These are phyloP conservation scores for Vireo griseus DNA, from an alignment of 2,797 vertebrate species.

Conservation along the genomic window DNA sequence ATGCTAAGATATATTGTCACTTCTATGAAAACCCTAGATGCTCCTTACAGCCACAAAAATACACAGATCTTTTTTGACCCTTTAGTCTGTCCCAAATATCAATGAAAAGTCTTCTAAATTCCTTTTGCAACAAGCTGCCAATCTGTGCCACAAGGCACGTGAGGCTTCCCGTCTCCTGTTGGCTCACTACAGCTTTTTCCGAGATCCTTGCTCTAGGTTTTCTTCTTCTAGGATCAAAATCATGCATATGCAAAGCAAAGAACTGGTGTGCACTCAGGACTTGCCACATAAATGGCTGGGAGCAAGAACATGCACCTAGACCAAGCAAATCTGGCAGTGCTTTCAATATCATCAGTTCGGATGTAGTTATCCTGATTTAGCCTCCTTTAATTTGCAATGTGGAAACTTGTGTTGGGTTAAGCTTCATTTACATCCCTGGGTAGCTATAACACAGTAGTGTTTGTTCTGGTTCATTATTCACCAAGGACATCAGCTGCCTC, in stretches of 20 bases:
- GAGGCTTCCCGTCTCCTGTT: neutral
- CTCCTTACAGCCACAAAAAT: neutral
- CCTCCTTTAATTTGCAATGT: neutral
- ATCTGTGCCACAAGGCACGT: neutral
- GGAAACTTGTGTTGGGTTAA: neutral
- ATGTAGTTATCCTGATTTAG: neutral
- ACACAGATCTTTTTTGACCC: neutral
- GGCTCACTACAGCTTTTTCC: neutral
- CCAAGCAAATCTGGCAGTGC: neutral
- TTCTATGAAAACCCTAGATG: neutral
- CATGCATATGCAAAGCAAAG: fast-evolving
- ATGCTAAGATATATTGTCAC: neutral
- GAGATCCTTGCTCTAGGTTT: neutral
- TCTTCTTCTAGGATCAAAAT: neutral
- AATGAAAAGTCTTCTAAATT: neutral
- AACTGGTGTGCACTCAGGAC: neutral
- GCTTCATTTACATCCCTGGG: neutral
- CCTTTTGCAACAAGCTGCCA: neutral
- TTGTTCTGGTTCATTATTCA: neutral
- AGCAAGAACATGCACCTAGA: neutral
- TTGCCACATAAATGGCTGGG: neutral
- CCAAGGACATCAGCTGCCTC: neutral
- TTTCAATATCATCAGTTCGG: neutral
- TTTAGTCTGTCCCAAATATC: neutral
- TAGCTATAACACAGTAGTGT: neutral